Percentiles rank a stretch among this genome's conserved stretches.
Conservation (phyloP, 2,888 invertebrate species). For the Automeris io region DNA sequence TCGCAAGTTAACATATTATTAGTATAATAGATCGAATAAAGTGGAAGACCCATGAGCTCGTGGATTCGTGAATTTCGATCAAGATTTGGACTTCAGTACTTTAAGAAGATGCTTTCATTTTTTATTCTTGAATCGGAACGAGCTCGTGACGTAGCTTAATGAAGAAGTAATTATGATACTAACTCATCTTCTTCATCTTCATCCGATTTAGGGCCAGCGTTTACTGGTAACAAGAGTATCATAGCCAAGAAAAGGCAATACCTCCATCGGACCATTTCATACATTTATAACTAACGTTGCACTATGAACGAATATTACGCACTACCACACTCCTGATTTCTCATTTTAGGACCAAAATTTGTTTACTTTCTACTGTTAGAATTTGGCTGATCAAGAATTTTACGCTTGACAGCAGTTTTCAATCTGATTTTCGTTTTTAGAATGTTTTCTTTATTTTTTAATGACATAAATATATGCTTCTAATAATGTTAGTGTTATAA, state of each 20-base stretch:
- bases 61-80: too few relatives aligned
- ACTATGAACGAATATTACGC: constrained; percentile 27
- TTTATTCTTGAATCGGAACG: too few relatives aligned
- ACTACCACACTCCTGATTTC: constrained; percentile 49
- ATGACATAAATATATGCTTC: too few relatives aligned
- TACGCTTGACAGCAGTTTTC: constrained; percentile 43
- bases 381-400: constrained; percentile 30
- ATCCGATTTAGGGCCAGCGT: constrained; percentile 34
- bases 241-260: constrained; percentile 46
- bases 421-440: constrained; percentile 50
- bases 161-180: constrained; percentile 7
- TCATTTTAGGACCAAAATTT: constrained; percentile 55
- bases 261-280: constrained; percentile 59
- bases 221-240: constrained; percentile 47
- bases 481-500: too few relatives aligned
- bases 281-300: constrained; percentile 8
- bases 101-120: too few relatives aligned
- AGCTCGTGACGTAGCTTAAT: too few relatives aligned
- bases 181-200: constrained; percentile 54
- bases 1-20: too few relatives aligned
- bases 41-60: too few relatives aligned
- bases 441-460: constrained; percentile 47
- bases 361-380: constrained; percentile 24
- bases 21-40: too few relatives aligned
- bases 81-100: too few relatives aligned